Percentiles rank a stretch among this genome's conserved stretches.
Evolutionary conservation across 2,797 vertebrate genomes (phyloP).

Genomic region (Moxostoma hubbsi): DNA sequence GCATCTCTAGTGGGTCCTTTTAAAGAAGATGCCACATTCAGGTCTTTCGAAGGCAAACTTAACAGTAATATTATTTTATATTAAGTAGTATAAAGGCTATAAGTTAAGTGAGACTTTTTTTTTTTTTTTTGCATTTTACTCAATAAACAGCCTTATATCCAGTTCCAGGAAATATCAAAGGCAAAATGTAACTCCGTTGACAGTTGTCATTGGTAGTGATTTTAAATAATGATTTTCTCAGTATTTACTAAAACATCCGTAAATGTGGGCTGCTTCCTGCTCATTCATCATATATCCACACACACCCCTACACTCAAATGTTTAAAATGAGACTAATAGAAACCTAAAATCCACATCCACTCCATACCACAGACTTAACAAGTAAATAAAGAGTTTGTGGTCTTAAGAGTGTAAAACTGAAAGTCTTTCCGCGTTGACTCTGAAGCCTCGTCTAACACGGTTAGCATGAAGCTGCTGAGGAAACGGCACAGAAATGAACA

Average conservation of each 20-base stretch:
- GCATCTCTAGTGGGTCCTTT: not conserved
- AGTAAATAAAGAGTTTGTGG: not conserved
- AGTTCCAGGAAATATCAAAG: not conserved
- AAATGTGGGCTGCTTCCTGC: not conserved
- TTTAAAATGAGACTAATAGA: not conserved
- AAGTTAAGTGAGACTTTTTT: not conserved
- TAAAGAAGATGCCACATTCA: not conserved
- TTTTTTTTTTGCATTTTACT: not conserved
- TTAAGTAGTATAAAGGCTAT: not conserved
- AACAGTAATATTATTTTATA: too few relatives aligned
- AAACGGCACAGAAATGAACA: not conserved
- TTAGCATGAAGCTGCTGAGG: slow-evolving; percentile 6
- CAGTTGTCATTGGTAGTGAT: not conserved
- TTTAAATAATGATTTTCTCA: not conserved
- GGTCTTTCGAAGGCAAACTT: not conserved
- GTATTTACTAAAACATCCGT: not conserved
- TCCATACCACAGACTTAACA: not conserved
- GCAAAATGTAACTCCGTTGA: not conserved
- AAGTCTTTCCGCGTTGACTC: slow-evolving; percentile 32
- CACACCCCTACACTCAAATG: too few relatives aligned
- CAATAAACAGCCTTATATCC: not conserved
- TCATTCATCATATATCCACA: not conserved
- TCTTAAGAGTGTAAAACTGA: not conserved
- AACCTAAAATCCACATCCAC: not conserved
- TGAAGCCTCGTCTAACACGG: not conserved